phyloP scores from a whole-genome alignment of 2,113 vertebrate genomes.

The Malurus melanocephalus region DNA sequence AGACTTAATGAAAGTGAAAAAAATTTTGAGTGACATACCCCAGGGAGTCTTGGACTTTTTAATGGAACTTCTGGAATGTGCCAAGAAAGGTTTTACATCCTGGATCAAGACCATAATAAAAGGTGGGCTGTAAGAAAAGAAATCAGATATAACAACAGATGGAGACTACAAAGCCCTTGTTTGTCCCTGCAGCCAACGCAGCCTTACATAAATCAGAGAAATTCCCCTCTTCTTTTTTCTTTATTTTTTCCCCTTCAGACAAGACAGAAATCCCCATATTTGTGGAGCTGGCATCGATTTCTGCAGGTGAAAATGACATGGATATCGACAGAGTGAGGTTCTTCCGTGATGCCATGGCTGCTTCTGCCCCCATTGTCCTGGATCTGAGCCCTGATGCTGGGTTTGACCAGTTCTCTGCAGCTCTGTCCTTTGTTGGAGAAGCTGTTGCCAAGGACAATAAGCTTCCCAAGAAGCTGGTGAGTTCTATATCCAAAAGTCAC shows the following conservation, averaged over 20 bases:
- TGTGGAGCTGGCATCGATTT: not conserved
- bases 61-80: not conserved
- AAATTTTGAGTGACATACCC: not conserved
- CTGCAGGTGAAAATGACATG: not conserved
- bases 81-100: not conserved
- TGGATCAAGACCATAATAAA: not conserved
- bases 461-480: not conserved
- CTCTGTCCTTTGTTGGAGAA: not conserved
- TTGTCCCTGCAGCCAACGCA: not conserved
- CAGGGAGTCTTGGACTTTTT: not conserved
- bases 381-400: not conserved
- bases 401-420: not conserved
- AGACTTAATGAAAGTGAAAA: not conserved
- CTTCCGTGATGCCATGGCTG: not conserved
- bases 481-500: not conserved
- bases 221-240: not conserved
- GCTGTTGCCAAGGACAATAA: not conserved
- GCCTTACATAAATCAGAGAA: not conserved
- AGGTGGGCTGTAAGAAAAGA: not conserved
- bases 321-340: not conserved
- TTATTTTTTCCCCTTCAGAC: not conserved
- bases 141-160: not conserved
- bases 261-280: not conserved
- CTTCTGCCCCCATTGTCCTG: not conserved
- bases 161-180: not conserved